These are phyloP conservation scores for Pelobates fuscus DNA, from an alignment of 2,113 vertebrate species.

Conservation along the genomic window DNA sequence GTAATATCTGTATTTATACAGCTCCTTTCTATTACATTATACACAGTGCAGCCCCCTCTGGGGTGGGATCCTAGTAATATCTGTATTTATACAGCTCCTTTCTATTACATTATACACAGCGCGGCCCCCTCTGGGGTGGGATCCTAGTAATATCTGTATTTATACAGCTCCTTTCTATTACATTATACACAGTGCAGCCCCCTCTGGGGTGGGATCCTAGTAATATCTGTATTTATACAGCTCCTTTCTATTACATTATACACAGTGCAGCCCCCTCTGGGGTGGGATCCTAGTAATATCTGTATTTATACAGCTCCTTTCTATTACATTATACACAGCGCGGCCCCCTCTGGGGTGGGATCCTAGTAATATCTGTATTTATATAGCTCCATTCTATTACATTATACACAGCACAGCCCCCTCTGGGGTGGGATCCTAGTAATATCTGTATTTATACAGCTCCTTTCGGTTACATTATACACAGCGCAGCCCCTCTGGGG, in stretches of 20 bases:
- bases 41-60: neutral
- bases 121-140: slow-evolving; percentile 8
- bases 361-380: neutral
- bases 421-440: slow-evolving; percentile 11
- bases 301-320: neutral
- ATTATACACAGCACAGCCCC: neutral
- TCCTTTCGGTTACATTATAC: neutral
- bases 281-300: slow-evolving; percentile 8
- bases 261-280: neutral
- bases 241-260: slow-evolving; percentile 1
- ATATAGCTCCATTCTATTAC: neutral
- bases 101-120: neutral
- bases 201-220: slow-evolving; percentile 10
- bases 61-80: slow-evolving; percentile 13
- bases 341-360: slow-evolving; percentile 11
- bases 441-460: neutral
- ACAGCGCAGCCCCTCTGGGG: slow-evolving; percentile 1
- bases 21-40: neutral
- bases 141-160: neutral
- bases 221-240: neutral
- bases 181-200: slow-evolving; percentile 1
- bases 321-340: neutral
- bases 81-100: neutral
- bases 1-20: neutral
- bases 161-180: neutral